Evolutionary conservation across 1,140 invertebrate species (phyloP).

Genomic region (Epicauta chinensis): DNA sequence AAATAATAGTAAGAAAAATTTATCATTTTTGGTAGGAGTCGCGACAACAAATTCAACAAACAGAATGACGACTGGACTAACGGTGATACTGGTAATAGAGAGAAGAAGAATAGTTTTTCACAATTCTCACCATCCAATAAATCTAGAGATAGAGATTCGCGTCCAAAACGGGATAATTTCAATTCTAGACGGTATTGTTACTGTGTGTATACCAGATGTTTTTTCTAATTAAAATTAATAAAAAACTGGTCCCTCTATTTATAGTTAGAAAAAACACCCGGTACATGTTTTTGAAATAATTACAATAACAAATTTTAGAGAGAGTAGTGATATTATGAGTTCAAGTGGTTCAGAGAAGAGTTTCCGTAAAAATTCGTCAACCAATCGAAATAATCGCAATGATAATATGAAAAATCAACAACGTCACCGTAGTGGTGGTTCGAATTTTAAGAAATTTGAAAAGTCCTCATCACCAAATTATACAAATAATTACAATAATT

Average conservation of each 20-base stretch:
- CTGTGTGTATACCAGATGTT: no score
- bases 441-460: slow-evolving; percentile 1
- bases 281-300: no score
- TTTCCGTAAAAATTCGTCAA: slow-evolving; percentile 24
- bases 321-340: slow-evolving; percentile 24
- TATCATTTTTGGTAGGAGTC: no score
- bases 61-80: slow-evolving; percentile 6
- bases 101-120: slow-evolving; percentile 8
- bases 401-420: background rate
- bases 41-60: background rate
- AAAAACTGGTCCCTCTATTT: no score
- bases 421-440: no score
- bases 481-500: no score
- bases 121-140: background rate
- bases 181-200: background rate
- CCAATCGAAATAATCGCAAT: slow-evolving; percentile 11
- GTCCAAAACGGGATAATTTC: background rate
- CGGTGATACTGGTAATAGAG: slow-evolving; percentile 1
- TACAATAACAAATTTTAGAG: slow-evolving; percentile 12
- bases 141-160: background rate
- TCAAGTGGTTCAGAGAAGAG: slow-evolving; percentile 31
- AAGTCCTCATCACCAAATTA: background rate
- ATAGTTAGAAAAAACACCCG: no score
- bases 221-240: no score
- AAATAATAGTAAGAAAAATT: no score